Evolutionary conservation across 2,113 vertebrate species (phyloP), one percentile per base, ranked within the genome.

Genomic region (Centropus unirufus): DNA sequence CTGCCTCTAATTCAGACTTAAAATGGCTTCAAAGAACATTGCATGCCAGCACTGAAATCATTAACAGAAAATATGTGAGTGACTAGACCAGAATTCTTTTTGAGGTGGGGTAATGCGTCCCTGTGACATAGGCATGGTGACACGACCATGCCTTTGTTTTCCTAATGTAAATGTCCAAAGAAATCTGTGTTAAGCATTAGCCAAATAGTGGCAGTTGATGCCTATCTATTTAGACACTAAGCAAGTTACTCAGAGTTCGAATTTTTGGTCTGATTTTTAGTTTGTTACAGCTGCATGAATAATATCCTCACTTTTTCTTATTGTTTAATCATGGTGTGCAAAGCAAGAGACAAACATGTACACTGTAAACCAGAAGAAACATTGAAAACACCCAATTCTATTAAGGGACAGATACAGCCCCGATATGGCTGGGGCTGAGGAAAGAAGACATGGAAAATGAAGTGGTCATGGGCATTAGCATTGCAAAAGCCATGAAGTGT

Each of bases 141-240:
- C 96, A 95, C 2, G 32, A 49, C 30, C 30, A 51, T 27, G 47
- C 83, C 59, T 88, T 93, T 97, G 86, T 92, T 96, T 62, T 74
- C 51, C 59, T 59, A 46, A 36, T 23, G 16, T 36, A 63, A 89
- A 59, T 23, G 54, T 62, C 39, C 4, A 1, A 77, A 92, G 57
- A 88, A 77, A 3, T 12, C 32, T n/a, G 6, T 23, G 72, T 73
- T 70, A 92, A 89, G 86, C 47, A 68, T 77, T 90, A 92, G 89
- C 68, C 57, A 90, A 74, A 83, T 9, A 92, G 85, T 92, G 66
- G 47, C 47, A 83, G 39, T 26, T 46, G 79, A 94, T 80, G 66
- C 21, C 7, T 80, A 88, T 78, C 89, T 83, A 42, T 51, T 92
- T 74, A 62, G 52, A n/a, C 27, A 52, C 6, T 14, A 74, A 69